Percentiles rank a stretch among this genome's conserved stretches.
These are phyloP conservation scores for Mythimna impura DNA, from an alignment of 2,888 invertebrate species.

Conservation along the genomic window DNA sequence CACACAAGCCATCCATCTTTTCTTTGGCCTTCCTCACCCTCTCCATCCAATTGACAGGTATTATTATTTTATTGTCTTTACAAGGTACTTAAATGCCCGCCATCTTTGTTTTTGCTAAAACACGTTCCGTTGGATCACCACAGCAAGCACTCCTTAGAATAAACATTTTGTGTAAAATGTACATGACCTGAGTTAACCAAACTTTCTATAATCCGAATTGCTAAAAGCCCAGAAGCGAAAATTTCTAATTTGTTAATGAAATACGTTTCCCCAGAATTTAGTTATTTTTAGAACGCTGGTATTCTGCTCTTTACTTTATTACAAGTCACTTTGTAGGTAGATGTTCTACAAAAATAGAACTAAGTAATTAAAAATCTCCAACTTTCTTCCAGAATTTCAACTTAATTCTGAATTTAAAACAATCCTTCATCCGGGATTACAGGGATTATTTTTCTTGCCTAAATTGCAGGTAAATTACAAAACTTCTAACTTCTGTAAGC, in stretches of 20 bases:
- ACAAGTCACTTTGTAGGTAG: neutral
- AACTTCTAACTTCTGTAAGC: conserved; percentile 24
- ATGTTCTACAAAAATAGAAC: conserved; percentile 26
- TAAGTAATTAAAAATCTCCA: conserved; percentile 26
- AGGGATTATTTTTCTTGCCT: conserved; percentile 43
- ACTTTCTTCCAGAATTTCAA: conserved; percentile 32
- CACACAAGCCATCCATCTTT: no score
- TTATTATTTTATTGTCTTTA: neutral
- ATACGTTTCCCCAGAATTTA: neutral
- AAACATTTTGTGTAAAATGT: conserved; percentile 10
- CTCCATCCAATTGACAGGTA: no score
- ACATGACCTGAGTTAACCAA: neutral
- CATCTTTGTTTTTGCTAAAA: neutral
- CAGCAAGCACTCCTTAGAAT: neutral
- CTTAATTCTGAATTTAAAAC: conserved; percentile 39
- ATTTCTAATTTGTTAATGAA: conserved; percentile 32
- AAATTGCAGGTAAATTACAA: conserved; percentile 38
- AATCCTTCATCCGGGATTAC: conserved; percentile 51
- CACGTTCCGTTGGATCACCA: neutral
- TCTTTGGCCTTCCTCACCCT: no score
- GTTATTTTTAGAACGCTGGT: neutral
- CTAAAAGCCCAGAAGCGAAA: neutral
- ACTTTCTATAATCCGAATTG: conserved; percentile 4
- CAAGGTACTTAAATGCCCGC: neutral
- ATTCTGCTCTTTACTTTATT: neutral